phyloP scores from a whole-genome alignment of 2,113 vertebrate genomes.

The Crotalus viridis region DNA sequence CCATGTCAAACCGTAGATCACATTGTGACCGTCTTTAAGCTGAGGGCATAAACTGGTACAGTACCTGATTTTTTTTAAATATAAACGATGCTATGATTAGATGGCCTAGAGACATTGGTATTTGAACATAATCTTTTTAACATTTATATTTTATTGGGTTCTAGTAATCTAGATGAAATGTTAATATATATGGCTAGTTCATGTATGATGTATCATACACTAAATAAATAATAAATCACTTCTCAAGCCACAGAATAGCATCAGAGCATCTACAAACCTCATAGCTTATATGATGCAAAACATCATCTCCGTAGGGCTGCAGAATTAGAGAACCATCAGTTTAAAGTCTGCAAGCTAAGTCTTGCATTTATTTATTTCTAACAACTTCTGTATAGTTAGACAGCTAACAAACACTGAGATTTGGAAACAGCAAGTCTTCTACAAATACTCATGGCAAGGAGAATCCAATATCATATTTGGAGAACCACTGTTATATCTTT shows the following conservation, averaged over 20 bases:
- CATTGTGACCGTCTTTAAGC: no score
- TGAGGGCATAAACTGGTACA: not conserved
- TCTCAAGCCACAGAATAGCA: not conserved
- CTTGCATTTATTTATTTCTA: not conserved
- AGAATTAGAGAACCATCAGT: not conserved
- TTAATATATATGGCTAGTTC: not conserved
- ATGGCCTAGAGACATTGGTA: not conserved
- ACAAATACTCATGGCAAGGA: not conserved
- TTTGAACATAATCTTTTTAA: not conserved
- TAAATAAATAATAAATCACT: not conserved
- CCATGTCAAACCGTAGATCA: no score
- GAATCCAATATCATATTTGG: not conserved
- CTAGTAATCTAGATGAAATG: not conserved
- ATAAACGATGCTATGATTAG: not conserved
- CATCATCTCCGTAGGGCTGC: not conserved
- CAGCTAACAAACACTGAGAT: not conserved
- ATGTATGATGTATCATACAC: not conserved
- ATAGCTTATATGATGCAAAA: not conserved
- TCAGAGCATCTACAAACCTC: not conserved
- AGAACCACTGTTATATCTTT: not conserved
- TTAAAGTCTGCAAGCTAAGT: not conserved
- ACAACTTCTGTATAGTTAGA: not conserved
- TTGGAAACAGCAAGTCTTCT: not conserved
- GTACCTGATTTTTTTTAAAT: no score
- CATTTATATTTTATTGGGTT: not conserved